A percentile compares a stretch with the other conserved stretches of the same genome.
Evolutionary conservation across 1,140 invertebrate genomes (phyloP).

Genomic region (Lineus longissimus): DNA sequence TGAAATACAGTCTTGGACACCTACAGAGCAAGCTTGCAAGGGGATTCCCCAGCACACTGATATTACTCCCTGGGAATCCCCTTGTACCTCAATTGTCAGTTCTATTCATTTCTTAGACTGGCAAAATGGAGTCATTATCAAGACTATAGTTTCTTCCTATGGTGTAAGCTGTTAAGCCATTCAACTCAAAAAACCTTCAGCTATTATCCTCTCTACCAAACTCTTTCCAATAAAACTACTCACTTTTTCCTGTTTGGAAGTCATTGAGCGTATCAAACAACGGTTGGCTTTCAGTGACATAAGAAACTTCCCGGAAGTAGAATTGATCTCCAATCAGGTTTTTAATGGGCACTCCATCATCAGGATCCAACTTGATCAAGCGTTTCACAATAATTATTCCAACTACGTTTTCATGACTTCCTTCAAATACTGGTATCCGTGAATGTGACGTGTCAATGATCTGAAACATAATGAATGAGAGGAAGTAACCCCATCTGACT

Average conservation of each 20-base stretch:
- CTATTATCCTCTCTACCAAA: too few species aligned
- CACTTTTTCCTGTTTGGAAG: conserved; percentile 49
- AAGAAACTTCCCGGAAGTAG: conserved; percentile 22
- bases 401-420: conserved; percentile 27
- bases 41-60: too few species aligned
- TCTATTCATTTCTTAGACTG: too few species aligned
- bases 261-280: conserved; percentile 45
- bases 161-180: too few species aligned
- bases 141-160: too few species aligned
- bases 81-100: too few species aligned
- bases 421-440: conserved; percentile 43
- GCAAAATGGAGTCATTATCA: too few species aligned
- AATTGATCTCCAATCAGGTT: conserved; percentile 23
- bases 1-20: too few species aligned
- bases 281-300: conserved; percentile 31
- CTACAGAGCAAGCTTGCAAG: too few species aligned
- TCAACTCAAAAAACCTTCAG: too few species aligned
- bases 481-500: too few species aligned
- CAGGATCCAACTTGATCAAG: conserved; percentile 35
- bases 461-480: conserved; percentile 19
- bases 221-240: conserved; percentile 13
- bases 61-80: too few species aligned
- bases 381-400: conserved; percentile 41
- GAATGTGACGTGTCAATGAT: conserved; percentile 36
- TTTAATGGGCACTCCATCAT: conserved; percentile 29